Conservation (phyloP, 2,888 invertebrate species). For the Drosophila yooni region DNA sequence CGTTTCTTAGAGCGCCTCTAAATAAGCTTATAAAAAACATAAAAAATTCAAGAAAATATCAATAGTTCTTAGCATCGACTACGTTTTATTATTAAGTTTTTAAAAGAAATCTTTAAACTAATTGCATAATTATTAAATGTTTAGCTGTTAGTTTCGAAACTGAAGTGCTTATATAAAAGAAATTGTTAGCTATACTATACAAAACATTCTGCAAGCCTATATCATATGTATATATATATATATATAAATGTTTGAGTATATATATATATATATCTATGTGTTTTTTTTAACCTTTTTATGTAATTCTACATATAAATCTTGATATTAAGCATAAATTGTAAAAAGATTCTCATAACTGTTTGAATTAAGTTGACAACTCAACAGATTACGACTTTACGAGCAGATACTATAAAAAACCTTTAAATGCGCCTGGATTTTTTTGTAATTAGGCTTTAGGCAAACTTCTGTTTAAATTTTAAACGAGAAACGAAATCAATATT, state of each 20-base stretch:
- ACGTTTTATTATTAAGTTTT: conserved; percentile 61
- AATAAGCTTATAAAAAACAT: conserved; percentile 24
- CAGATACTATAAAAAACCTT: conserved; percentile 16
- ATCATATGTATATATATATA: conserved; percentile 17
- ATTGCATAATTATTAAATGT: conserved; percentile 43
- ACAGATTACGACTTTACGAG: conserved; percentile 33
- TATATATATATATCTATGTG: not conserved
- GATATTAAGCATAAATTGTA: conserved; percentile 74
- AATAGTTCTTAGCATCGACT: conserved; percentile 43
- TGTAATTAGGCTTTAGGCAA: conserved; percentile 36
- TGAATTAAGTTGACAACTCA: conserved; percentile 56
- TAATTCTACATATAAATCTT: conserved; percentile 56
- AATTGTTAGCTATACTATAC: conserved; percentile 67
- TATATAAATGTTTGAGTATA: not conserved
- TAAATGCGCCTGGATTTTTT: conserved; percentile 39
- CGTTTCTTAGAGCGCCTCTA: conserved; percentile 32
- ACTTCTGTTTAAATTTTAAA: conserved; percentile 34
- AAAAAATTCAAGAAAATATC: conserved; percentile 23
- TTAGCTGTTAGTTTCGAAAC: conserved; percentile 64
- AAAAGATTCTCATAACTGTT: conserved; percentile 79
- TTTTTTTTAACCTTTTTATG: conserved; percentile 55
- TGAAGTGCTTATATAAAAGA: conserved; percentile 77
- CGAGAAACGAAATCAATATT: conserved; percentile 42
- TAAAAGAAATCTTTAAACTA: conserved; percentile 30
- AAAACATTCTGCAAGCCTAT: conserved; percentile 56